Base-by-base conservation (phyloP, 2,797 vertebrate genomes). In the Tenualosa ilisha region DNA sequence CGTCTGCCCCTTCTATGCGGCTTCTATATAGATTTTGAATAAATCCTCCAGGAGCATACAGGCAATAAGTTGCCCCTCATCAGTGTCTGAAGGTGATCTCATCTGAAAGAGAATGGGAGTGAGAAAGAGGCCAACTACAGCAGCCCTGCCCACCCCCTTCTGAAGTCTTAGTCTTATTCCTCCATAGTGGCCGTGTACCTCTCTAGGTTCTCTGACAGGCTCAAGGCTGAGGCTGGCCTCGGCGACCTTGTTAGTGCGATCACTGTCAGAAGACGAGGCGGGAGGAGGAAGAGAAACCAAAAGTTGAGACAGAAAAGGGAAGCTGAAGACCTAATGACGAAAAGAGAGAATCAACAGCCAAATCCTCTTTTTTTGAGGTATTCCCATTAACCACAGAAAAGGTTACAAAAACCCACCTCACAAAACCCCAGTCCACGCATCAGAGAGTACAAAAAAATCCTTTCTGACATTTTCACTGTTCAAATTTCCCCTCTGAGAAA, bases 151-250 rank as follows among this genome's bases (percentile, higher is more conserved):
- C 68, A 20, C 68, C 31, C 68, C 37, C 68, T 75, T 43, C 15
- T 51, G 50, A 12, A 0, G 37, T 31, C 31, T 40, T n/a, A 1
- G 37, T 8, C 37, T 75, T 15, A 37, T 43, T 75, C 68, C 68
- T 37, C 40, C 68, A 43, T 37, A 43, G 13, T 17, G 31, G 3
- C 15, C 26, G 15, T 2, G 15, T 9, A 22, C 68, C 43, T 4
- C 20, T 31, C 53, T 68, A 13, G 68, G 68, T 20, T 75, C 40
- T 75, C 43, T 75, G 68, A 75, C 68, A 75, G 37, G 68, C 68
- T 43, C 68, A 40, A 37, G 31, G 3, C 68, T 20, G 15, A 75
- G 37, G 20, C 68, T 75, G 68, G 68, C 68, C 68, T 75, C 6
- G 0, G 15, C 31, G 68, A 75, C 68, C 68, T 75, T 75, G 68